Conservation (phyloP, 1,140 invertebrate species). For the Solenopsis fugax region DNA sequence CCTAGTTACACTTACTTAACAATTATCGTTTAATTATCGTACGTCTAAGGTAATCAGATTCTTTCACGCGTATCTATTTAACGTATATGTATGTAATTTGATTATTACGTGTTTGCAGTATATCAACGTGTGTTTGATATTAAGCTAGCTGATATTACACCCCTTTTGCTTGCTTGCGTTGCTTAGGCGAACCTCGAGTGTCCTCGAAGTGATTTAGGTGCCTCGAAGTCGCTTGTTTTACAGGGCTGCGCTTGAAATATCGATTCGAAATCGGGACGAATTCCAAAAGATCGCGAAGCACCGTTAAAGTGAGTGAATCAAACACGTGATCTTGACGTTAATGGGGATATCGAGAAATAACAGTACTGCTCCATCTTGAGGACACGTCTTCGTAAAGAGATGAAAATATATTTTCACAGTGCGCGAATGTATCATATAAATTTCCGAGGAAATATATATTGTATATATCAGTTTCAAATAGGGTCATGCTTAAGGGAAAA, state of each 20-base stretch:
- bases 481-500: slow-evolving; percentile 19
- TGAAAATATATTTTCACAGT: slow-evolving; percentile 19
- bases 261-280: not conserved
- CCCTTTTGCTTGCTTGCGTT: slow-evolving; percentile 6
- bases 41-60: slow-evolving; percentile 73
- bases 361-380: slow-evolving; percentile 6
- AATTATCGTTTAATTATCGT: slow-evolving; percentile 69
- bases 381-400: slow-evolving; percentile 20
- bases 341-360: slow-evolving; percentile 31
- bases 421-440: slow-evolving; percentile 13
- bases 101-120: slow-evolving; percentile 73
- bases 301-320: slow-evolving; percentile 18
- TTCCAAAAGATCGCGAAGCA: slow-evolving; percentile 40
- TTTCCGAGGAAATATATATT: not conserved
- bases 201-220: slow-evolving; percentile 38
- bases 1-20: slow-evolving; percentile 72
- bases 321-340: slow-evolving; percentile 4
- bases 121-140: slow-evolving; percentile 64
- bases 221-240: slow-evolving; percentile 28
- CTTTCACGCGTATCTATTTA: slow-evolving; percentile 58
- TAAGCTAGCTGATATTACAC: slow-evolving; percentile 53
- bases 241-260: slow-evolving; percentile 29
- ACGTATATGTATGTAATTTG: slow-evolving; percentile 73
- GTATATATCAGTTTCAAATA: not conserved
- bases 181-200: slow-evolving; percentile 39